A percentile compares a stretch with the other conserved stretches of the same genome.
Evolutionary conservation across 2,113 vertebrate genomes (phyloP).

Genomic region (Illadopsis cleaveri): DNA sequence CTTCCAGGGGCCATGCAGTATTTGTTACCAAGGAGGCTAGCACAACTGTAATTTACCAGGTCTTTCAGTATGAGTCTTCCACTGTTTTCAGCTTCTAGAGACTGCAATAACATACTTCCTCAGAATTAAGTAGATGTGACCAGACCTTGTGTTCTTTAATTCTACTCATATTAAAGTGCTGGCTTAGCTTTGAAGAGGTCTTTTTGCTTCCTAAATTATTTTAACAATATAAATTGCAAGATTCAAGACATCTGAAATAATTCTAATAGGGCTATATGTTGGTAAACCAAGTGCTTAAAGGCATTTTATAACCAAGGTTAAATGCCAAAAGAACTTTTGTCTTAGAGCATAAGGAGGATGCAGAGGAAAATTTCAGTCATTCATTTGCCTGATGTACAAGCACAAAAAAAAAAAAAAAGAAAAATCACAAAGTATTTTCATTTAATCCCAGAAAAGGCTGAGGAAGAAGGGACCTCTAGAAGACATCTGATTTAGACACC

Average conservation of each 20-base stretch:
- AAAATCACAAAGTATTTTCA: not conserved
- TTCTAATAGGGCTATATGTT: not conserved
- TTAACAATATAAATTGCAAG: not conserved
- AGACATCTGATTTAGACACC: accelerated
- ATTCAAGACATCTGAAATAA: not conserved
- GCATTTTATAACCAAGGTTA: not conserved
- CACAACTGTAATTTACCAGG: not conserved
- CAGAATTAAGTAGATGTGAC: not conserved
- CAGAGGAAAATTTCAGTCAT: not conserved
- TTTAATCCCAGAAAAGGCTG: not conserved
- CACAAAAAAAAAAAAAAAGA: not conserved
- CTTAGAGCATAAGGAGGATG: not conserved
- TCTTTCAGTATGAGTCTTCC: not conserved
- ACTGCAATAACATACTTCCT: not conserved
- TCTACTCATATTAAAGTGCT: not conserved
- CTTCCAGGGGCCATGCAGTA: not conserved
- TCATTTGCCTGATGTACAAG: not conserved
- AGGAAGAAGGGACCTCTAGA: not conserved
- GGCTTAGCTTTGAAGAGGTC: not conserved
- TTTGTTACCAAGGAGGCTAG: not conserved
- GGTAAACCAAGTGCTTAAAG: not conserved
- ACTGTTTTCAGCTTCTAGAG: not conserved
- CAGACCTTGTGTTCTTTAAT: not conserved
- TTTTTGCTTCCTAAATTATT: not conserved
- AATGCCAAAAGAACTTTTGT: not conserved